Conservation (phyloP, 2,888 invertebrate genomes). For the Embidobia sp. region DNA sequence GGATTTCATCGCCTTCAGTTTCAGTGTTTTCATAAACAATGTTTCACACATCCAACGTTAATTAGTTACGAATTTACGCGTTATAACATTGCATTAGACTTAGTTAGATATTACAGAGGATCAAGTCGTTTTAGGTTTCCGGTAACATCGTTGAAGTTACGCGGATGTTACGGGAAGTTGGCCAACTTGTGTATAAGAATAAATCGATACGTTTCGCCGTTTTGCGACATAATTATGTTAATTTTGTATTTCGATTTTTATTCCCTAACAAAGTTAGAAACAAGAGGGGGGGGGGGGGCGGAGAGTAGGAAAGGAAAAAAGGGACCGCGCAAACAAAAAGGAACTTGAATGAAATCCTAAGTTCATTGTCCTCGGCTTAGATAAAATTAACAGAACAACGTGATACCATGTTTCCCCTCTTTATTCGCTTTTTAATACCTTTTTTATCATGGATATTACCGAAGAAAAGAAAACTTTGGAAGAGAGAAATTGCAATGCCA, state of each 20-base stretch:
- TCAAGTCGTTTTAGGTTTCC: constrained; percentile 40
- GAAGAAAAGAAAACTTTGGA: too few relatives aligned
- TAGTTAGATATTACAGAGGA: constrained; percentile 49
- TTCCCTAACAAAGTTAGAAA: neutral
- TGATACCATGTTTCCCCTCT: too few relatives aligned
- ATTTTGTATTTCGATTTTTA: constrained; percentile 10
- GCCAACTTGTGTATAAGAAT: constrained; percentile 30
- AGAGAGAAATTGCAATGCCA: too few relatives aligned
- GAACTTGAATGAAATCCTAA: constrained; percentile 19
- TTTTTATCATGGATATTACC: constrained; percentile 13
- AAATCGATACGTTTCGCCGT: constrained; percentile 24
- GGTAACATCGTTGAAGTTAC: constrained; percentile 29
- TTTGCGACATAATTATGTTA: constrained; percentile 25
- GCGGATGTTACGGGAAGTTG: constrained; percentile 28
- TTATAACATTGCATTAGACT: constrained; percentile 45
- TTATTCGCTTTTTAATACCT: constrained; percentile 1
- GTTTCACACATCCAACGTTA: constrained; percentile 17
- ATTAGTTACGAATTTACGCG: constrained; percentile 46
- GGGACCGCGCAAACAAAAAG: constrained; percentile 1
- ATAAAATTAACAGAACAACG: constrained; percentile 39
- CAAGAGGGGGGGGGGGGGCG: neutral
- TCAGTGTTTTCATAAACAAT: constrained; percentile 29
- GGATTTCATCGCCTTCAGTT: constrained; percentile 19
- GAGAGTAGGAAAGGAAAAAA: neutral
- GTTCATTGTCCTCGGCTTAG: constrained; percentile 35